Base-by-base conservation (phyloP, 1,140 invertebrate species). In the Scaptomyza pallida region DNA sequence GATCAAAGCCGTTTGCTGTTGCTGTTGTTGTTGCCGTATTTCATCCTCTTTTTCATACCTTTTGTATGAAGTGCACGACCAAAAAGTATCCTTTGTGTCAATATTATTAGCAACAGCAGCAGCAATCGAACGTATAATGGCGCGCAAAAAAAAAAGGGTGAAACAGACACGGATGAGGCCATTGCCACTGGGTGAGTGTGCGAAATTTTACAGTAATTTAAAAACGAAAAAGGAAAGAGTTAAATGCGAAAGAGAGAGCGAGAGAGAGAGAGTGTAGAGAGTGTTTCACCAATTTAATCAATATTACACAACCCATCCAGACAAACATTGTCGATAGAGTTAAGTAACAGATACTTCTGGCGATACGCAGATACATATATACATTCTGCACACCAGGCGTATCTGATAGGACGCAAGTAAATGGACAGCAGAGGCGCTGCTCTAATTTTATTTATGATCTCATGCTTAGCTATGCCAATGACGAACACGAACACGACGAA, bases 131-230 rank as follows among this genome's bases (percentile, higher is more conserved):
- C 55, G 78, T 56, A 80, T 80, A 80, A 62, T 80, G 78, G 65
- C 61, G 9, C 2, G 21, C 2, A 30, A 9, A 30, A 30, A 30
- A 9, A 30, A 30, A 88, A 88, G 82, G 82, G 82, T 88, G 82
- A 88, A 72, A 78, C 59, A 63, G 65, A 73, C 72, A 74, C 59
- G 69, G 60, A 61, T 0, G 23, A 6, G 6, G 35, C n/a, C 6
- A 30, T 9, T 30, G 26, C 56, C 48, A 61, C 51, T 72, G 72
- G 65, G 82, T 88, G 83, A 89, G 85, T 89, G 83, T 89, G 83
- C 85, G 79, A 89, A 89, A 88, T 88, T 88, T 88, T 89, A 89
- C 83, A 88, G 83, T 89, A 89, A 89, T 83, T 89, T 83, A 79
- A 83, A 89, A 86, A 71, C 62, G 30, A 60, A 59, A 47, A 70